Percentiles rank a stretch among this genome's conserved stretches.
These are phyloP conservation scores for Hypanus sabinus DNA, from an alignment of 2,113 vertebrate species.

Conservation along the genomic window DNA sequence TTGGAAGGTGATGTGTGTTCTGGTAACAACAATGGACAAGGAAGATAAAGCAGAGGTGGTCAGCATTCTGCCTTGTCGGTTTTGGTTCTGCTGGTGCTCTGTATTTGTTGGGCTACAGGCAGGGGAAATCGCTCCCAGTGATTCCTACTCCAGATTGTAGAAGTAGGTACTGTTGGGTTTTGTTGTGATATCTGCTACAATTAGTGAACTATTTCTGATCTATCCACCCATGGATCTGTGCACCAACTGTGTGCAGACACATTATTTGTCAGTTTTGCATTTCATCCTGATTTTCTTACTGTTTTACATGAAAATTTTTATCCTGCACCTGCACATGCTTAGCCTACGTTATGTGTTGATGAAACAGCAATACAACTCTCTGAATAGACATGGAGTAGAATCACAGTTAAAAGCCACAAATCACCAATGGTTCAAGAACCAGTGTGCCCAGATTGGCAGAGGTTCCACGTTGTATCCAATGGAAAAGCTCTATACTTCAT, in stretches of 20 bases:
- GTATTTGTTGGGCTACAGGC: neutral
- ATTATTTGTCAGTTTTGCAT: neutral
- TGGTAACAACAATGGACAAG: neutral
- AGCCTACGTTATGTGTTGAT: neutral
- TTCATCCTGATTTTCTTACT: neutral
- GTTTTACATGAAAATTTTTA: neutral
- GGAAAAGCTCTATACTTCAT: conserved; percentile 5
- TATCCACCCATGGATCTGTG: neutral
- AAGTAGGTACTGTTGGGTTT: neutral
- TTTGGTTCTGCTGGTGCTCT: neutral
- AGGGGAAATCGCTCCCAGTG: neutral
- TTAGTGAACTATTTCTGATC: neutral
- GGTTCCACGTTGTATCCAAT: neutral
- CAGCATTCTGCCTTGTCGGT: neutral
- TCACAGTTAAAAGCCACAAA: neutral
- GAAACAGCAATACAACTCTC: too few species aligned
- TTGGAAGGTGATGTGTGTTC: neutral
- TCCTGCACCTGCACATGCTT: neutral
- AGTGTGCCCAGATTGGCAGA: neutral
- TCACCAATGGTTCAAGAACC: neutral
- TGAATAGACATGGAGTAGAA: neutral
- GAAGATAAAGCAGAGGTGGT: neutral
- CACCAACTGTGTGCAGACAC: neutral
- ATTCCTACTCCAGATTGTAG: neutral
- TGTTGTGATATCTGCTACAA: neutral